Evolutionary conservation across 1,140 invertebrate genomes (phyloP), one percentile per base, ranked within the genome.

Genomic region (Helicoverpa zea): DNA sequence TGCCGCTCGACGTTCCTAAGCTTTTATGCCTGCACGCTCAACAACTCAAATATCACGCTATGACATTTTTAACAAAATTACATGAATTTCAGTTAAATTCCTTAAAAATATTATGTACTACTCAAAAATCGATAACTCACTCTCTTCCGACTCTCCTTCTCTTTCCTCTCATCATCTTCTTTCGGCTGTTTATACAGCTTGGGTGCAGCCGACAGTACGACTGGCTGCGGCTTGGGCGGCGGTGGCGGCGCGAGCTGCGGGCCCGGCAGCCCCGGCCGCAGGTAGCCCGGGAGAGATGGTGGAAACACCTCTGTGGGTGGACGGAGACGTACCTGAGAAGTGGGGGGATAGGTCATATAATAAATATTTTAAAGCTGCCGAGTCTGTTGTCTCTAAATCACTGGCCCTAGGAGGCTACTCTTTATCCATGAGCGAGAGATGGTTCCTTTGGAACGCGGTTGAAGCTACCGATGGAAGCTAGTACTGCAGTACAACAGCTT

Each of bases 171-270:
- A 9, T 92, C 92, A 81, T 91, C 93, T 23, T 91, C 91, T 82
- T 94, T 94, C 10, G 85, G 91, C 86, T 94, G 90, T 73, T 96
- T 96, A 85, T 97, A 97, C 2, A 97, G 83, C 83, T 96, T 96
- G 3, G 96, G 96, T 18, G 96, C 96, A 23, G 96, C 96, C 61
- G 96, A 96, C 5, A 97, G 91, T 0, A 97, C 96, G 18, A 96
- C 95, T 4, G 96, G 96, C 59, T 96, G 96, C 0, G 96, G 95
- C 73, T 95, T 92, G 0, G 91, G 92, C 3, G 92, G 93, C 14
- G 93, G 92, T 1, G 92, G 93, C 9, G 93, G 93, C 23, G 89
- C 86, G 9, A 94, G 81, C 79, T 94, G 92, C 1, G 93, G 93
- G 0, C 93, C 93, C 0, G 91, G 93, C 73, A 94, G 7, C 0